phyloP scores from a whole-genome alignment of 2,888 invertebrate genomes.

The Macaria liturata region DNA sequence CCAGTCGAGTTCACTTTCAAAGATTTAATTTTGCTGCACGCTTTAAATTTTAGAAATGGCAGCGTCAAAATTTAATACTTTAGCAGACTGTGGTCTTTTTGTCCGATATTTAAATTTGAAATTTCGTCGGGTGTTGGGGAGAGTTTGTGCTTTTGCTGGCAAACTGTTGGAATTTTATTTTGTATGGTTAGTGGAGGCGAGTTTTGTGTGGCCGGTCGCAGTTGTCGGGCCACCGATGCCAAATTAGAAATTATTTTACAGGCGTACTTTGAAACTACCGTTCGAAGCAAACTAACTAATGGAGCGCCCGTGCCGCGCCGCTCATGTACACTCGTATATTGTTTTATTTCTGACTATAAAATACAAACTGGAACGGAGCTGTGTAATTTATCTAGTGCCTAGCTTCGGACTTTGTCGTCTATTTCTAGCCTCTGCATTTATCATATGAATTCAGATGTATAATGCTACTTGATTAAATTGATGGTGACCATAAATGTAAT shows the following conservation, averaged over 20 bases:
- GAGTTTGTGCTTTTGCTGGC: constrained; percentile 42
- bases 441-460: not conserved
- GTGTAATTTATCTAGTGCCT: constrained; percentile 20
- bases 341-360: constrained; percentile 26
- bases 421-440: no score
- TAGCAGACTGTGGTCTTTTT: constrained; percentile 33
- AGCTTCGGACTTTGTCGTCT: constrained; percentile 6
- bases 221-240: constrained; percentile 43
- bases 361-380: constrained; percentile 22
- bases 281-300: constrained; percentile 30
- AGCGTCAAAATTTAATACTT: constrained; percentile 19
- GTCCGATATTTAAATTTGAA: constrained; percentile 51
- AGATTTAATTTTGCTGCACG: constrained; percentile 30
- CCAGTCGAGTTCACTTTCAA: constrained; percentile 25
- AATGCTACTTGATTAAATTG: not conserved
- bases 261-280: constrained; percentile 38
- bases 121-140: constrained; percentile 45
- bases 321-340: constrained; percentile 11
- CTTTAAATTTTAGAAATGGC: constrained; percentile 25
- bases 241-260: constrained; percentile 51
- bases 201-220: constrained; percentile 35
- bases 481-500: no score
- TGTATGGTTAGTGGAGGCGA: constrained; percentile 40
- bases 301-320: constrained; percentile 16
- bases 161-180: constrained; percentile 58